Evolutionary conservation across 2,797 vertebrate species (phyloP).

Genomic region (Acanthornis magna): DNA sequence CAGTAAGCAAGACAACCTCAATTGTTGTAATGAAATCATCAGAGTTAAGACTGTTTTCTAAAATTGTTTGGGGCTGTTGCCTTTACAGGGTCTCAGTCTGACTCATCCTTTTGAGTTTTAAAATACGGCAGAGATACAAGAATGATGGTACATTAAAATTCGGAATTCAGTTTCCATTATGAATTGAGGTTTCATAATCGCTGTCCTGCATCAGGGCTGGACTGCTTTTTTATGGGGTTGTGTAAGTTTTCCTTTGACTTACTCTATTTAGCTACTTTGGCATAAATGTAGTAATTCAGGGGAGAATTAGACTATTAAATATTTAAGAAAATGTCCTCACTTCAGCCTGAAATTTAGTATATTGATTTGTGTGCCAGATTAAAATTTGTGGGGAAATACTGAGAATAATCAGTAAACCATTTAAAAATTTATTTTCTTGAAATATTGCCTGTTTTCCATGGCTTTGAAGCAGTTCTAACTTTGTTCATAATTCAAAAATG

Average conservation of each 20-base stretch:
- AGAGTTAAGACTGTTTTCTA: neutral
- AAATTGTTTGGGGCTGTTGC: neutral
- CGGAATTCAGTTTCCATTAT: neutral
- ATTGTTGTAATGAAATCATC: neutral
- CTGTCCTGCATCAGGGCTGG: neutral
- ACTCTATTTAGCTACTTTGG: neutral
- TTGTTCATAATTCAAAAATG: constrained; percentile 38
- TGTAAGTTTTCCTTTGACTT: neutral
- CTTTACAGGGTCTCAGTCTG: neutral
- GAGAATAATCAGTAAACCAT: constrained; percentile 5
- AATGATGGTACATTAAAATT: neutral
- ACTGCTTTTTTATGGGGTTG: neutral
- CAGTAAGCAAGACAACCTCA: neutral
- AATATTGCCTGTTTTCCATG: neutral
- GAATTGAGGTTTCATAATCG: neutral
- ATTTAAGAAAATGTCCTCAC: constrained; percentile 35
- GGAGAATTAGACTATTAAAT: constrained; percentile 35
- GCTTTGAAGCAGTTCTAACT: constrained; percentile 20
- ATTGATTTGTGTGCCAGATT: neutral
- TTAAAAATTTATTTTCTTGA: constrained; percentile 20
- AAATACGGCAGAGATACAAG: neutral
- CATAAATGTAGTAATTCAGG: constrained; percentile 23
- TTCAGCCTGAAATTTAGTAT: constrained; percentile 24
- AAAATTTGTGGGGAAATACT: neutral
- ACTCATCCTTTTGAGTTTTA: neutral